Base-by-base conservation (phyloP, 1,140 invertebrate genomes). In the Zaprionus nigranus region DNA sequence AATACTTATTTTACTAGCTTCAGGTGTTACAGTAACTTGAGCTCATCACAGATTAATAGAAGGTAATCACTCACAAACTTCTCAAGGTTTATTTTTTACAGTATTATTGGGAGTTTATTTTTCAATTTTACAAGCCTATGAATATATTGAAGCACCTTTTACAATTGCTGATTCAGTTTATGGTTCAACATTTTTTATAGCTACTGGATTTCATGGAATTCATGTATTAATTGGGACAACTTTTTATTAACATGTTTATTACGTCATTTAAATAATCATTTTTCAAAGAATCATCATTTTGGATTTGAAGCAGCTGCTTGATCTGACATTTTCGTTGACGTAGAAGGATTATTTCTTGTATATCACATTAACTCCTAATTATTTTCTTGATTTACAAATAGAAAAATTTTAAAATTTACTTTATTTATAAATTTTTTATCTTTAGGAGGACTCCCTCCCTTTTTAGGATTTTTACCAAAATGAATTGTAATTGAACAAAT, bases 181-280 rank as follows among this genome's bases (percentile, higher is more conserved):
- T 93, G 95, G 95, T 15, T 94, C 94, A 66, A 94, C 93, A 28
- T 96, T 96, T 93, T 96, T 95, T 94, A 93, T 96, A 93, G 94
- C 94, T 62, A 96, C 95, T 36, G 95, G 95, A 92, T 96, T 96
- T 70, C 95, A 96, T 93, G 96, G 95, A 46, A 7, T 96, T 20
- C 96, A 96, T 94, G 95, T 96, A 51, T 93, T 96, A 83, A 95
- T 96, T 93, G 95, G 95, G 81, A 94, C 94, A 60, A 93, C 94
- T 58, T 96, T 96, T 88, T 96, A 92, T 59, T 94, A 78, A 64
- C 94, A 53, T 94, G 93, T 91, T 93, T 94, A 79, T 60, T 94
- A 57, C 95, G 95, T 49, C 86, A 94, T 71, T 79, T 92, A 69
- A 91, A 85, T 66, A 88, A 92, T 60, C 94, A 96, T 80, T 95